phyloP scores from a whole-genome alignment of 2,797 vertebrate species.

The Trachurus trachurus region DNA sequence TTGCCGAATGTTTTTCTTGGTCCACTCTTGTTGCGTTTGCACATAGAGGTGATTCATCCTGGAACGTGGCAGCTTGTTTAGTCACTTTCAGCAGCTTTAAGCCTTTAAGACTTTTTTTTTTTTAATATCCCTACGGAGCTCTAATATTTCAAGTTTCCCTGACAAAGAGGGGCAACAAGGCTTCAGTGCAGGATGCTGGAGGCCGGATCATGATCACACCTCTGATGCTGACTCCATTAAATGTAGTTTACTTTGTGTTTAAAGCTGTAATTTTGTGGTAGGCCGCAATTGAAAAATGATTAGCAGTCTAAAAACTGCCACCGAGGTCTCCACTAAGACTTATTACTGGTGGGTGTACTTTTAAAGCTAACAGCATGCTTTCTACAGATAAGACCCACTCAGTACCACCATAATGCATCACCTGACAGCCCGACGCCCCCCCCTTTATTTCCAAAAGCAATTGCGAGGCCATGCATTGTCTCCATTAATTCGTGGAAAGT shows the following conservation, averaged over 20 bases:
- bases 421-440: slow-evolving; percentile 71
- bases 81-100: slow-evolving; percentile 22
- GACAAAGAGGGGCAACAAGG: background rate
- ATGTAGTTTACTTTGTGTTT: slow-evolving; percentile 63
- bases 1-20: slow-evolving; percentile 26
- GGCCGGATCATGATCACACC: slow-evolving; percentile 19
- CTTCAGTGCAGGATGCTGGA: background rate
- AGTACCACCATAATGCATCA: slow-evolving; percentile 82
- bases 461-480: slow-evolving; percentile 78
- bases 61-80: slow-evolving; percentile 24
- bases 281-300: slow-evolving; percentile 72
- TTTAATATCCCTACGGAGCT: background rate
- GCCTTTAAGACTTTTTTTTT: background rate
- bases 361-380: slow-evolving; percentile 78
- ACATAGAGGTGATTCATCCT: slow-evolving; percentile 40
- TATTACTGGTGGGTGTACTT: slow-evolving; percentile 54
- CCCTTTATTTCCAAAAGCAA: slow-evolving; percentile 83
- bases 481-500: slow-evolving; percentile 91
- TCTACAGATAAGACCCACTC: slow-evolving; percentile 82
- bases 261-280: slow-evolving; percentile 68
- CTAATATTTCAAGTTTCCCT: background rate
- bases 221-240: slow-evolving; percentile 57
- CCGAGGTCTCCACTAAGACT: slow-evolving; percentile 68
- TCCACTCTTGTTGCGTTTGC: slow-evolving; percentile 44
- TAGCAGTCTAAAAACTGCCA: slow-evolving; percentile 53